These are phyloP conservation scores for Apamea sordens DNA, from an alignment of 2,888 invertebrate species.

Conservation along the genomic window DNA sequence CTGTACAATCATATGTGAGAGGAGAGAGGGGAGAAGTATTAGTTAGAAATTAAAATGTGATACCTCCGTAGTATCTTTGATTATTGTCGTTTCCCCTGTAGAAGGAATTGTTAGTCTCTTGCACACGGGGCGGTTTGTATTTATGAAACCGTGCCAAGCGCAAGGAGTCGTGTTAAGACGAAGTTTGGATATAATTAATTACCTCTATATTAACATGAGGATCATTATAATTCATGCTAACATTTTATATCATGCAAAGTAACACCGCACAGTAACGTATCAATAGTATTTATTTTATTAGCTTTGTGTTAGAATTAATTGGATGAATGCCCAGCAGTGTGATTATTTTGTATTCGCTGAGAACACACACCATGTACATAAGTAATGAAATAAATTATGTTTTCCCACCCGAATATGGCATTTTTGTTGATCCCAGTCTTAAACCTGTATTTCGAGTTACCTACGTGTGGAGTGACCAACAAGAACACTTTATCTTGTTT, in stretches of 20 bases:
- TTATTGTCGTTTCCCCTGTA: slow-evolving; percentile 74
- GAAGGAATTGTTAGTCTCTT: slow-evolving; percentile 72
- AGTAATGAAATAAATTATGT: slow-evolving; percentile 86
- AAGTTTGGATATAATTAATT: slow-evolving; percentile 60
- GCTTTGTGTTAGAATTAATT: slow-evolving; percentile 80
- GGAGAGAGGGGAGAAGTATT: slow-evolving; percentile 59
- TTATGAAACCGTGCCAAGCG: slow-evolving; percentile 43
- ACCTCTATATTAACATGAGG: slow-evolving; percentile 60
- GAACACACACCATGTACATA: slow-evolving; percentile 86
- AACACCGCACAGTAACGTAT: slow-evolving; percentile 80
- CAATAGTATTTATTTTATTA: slow-evolving; percentile 75
- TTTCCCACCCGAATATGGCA: slow-evolving; percentile 80
- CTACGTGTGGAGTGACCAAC: slow-evolving; percentile 18
- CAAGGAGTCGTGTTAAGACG: slow-evolving; percentile 40
- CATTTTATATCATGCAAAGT: slow-evolving; percentile 79
- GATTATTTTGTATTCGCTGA: slow-evolving; percentile 81
- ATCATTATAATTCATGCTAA: slow-evolving; percentile 75
- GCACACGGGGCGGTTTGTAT: slow-evolving; percentile 59
- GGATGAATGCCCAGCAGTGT: slow-evolving; percentile 75
- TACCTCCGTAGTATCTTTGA: slow-evolving; percentile 78
- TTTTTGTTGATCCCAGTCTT: slow-evolving; percentile 50
- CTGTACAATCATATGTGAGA: slow-evolving; percentile 67
- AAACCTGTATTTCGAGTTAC: slow-evolving; percentile 17
- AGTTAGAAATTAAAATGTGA: slow-evolving; percentile 81
- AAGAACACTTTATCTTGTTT: slow-evolving; percentile 1